Percentiles rank a stretch among this genome's conserved stretches.
Evolutionary conservation across 2,888 invertebrate species (phyloP).

Genomic region (Trachelus tabidus): DNA sequence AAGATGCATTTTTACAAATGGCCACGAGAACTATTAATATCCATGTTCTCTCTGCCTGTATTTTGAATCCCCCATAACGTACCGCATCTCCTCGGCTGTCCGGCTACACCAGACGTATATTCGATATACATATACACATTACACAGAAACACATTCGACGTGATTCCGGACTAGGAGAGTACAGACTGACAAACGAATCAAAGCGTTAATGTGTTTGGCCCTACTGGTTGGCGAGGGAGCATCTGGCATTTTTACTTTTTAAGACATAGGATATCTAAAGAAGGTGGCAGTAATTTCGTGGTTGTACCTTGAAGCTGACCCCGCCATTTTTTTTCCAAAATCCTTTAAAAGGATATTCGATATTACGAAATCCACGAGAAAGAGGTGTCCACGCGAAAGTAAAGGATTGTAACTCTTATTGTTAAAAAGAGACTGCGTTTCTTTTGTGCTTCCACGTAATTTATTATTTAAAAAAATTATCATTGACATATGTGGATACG

Average conservation of each 20-base stretch:
- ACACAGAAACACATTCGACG: constrained; percentile 6
- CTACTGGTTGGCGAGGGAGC: constrained; percentile 32
- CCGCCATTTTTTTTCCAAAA: too few relatives aligned
- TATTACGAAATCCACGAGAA: too few relatives aligned
- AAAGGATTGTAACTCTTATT: too few relatives aligned
- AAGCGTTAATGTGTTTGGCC: constrained; percentile 54
- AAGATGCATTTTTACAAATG: constrained; percentile 28
- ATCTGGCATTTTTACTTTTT: constrained; percentile 40
- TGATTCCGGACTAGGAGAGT: constrained; percentile 57
- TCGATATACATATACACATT: too few relatives aligned
- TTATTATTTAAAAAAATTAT: too few relatives aligned
- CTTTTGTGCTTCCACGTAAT: too few relatives aligned
- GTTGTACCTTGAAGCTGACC: not conserved
- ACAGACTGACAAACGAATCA: constrained; percentile 64
- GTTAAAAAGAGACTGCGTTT: too few relatives aligned
- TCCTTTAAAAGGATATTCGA: too few relatives aligned
- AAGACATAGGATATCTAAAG: constrained; percentile 34
- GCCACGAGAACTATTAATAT: too few relatives aligned
- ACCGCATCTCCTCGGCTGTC: constrained; percentile 34
- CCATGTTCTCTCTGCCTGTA: not conserved
- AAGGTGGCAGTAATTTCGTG: not conserved
- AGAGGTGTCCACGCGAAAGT: too few relatives aligned
- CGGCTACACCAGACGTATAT: constrained; percentile 13
- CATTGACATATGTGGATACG: too few relatives aligned
- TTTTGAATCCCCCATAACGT: constrained; percentile 29